phyloP scores from a whole-genome alignment of 1,140 invertebrate genomes.

The Neodiprion fabricii region DNA sequence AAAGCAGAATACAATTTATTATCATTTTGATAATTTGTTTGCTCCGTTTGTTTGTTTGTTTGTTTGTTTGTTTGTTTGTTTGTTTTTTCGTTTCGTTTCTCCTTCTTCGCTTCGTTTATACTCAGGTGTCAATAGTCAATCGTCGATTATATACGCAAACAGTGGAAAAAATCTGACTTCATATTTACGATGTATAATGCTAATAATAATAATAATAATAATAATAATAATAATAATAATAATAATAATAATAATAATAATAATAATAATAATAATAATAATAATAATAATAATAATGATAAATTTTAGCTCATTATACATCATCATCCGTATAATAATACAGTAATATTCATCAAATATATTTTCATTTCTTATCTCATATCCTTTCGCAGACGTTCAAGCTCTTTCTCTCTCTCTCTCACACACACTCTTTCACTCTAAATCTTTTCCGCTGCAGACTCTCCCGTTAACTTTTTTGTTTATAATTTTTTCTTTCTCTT shows the following conservation, averaged over 20 bases:
- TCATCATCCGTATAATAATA: constrained; percentile 49
- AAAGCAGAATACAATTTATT: constrained; percentile 46
- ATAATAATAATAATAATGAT: constrained; percentile 36
- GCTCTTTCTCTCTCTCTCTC: constrained; percentile 22
- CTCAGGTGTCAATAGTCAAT: constrained; percentile 44
- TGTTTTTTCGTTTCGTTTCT: not conserved
- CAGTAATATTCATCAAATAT: constrained; percentile 42
- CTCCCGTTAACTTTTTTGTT: constrained; percentile 2
- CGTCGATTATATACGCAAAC: constrained; percentile 47
- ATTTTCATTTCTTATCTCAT: constrained; percentile 26
- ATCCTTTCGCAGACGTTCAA: constrained; percentile 18
- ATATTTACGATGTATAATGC: constrained; percentile 54
- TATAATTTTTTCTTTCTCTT: not conserved
- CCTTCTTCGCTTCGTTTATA: constrained; percentile 36
- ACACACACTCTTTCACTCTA: constrained; percentile 17
- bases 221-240: constrained; percentile 36
- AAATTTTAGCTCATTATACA: constrained; percentile 53
- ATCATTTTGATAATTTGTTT: constrained; percentile 45
- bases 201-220: constrained; percentile 26
- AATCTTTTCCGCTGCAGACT: constrained; percentile 11
- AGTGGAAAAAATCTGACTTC: constrained; percentile 57
- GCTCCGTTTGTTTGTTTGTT: constrained; percentile 30
- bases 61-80: constrained; percentile 41
- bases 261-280: constrained; percentile 36
- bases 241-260: constrained; percentile 25